Base-by-base conservation (phyloP, 2,797 vertebrate species). In the Hozukius guyotensis region DNA sequence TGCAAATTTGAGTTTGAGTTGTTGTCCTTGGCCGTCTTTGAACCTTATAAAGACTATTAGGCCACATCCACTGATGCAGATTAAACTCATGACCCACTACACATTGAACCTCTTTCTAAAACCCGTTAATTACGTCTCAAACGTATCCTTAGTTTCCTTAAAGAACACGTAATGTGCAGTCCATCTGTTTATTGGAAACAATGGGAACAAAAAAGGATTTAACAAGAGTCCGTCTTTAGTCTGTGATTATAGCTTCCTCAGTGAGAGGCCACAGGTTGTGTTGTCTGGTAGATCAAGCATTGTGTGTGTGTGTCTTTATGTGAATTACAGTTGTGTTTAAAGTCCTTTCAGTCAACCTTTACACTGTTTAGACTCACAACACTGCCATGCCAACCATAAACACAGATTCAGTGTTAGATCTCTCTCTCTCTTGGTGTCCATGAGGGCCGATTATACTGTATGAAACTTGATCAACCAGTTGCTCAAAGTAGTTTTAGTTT, bases 331-430 rank as follows among this genome's bases (percentile, higher is more conserved):
- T 69, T 34, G 68, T 77, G 78, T 86, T 84, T 82, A 24, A 75
- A 71, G 72, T 82, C 20, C 18, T 59, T 22, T 57, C 70, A 59
- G 63, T 81, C 75, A 72, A 66, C 76, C 75, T 78, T 84, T 46
- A 14, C 36, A 10, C 10, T 81, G 85, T 89, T 92, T 90, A 61
- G 60, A 80, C 62, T 87, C 71, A 56, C 64, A 87, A 49, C 75
- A 83, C 46, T 72, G 27, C 73, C 83, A 75, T 66, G 75, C 75
- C 78, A 77, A 79, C 78, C 20, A 1, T 71, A 84, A 87, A 89
- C 82, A 83, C 49, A 22, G 46, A 22, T 22, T n/a, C 9, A 12
- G 38, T 25, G 52, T 60, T 6, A 2, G 22, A 38, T 38, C 36
- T 38, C 36, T 65, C 22, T 24, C 5, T 46, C 4, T 77, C 34